Conservation (phyloP, 2,888 invertebrate species). For the Polyommatus iphigenia region DNA sequence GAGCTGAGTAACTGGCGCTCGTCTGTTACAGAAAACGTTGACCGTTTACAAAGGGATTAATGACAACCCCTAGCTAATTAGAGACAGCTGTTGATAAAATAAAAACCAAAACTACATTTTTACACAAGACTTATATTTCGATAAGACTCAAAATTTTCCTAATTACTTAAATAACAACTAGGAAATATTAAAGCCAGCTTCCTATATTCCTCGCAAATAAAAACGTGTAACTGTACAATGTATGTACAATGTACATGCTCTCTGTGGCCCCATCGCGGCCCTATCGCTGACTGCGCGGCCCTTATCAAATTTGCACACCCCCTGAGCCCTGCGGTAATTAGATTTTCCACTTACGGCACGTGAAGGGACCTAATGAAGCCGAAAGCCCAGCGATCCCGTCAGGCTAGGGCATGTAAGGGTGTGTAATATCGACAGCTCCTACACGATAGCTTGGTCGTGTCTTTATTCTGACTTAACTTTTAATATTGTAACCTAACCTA, state of each 20-base stretch:
- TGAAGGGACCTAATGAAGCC: constrained; percentile 16
- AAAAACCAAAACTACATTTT: background rate
- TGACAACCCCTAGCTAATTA: background rate
- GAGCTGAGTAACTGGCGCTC: background rate
- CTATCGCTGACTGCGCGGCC: constrained; percentile 22
- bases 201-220: background rate
- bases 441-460: background rate
- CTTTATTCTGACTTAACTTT: background rate
- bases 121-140: too few relatives aligned
- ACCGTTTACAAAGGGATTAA: background rate
- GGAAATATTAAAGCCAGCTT: background rate
- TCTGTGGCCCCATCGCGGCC: background rate
- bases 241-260: background rate
- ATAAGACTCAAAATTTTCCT: too few relatives aligned
- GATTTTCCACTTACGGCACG: constrained; percentile 25
- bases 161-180: background rate
- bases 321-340: constrained; percentile 27
- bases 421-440: too few relatives aligned
- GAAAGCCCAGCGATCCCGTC: background rate
- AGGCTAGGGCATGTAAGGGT: background rate
- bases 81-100: background rate
- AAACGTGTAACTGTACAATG: background rate
- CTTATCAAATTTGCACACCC: constrained; percentile 13
- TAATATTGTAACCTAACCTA: too few relatives aligned
- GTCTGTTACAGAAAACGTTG: background rate